Evolutionary conservation across 2,797 vertebrate genomes (phyloP).

Genomic region (Tenualosa thibaudeaui): DNA sequence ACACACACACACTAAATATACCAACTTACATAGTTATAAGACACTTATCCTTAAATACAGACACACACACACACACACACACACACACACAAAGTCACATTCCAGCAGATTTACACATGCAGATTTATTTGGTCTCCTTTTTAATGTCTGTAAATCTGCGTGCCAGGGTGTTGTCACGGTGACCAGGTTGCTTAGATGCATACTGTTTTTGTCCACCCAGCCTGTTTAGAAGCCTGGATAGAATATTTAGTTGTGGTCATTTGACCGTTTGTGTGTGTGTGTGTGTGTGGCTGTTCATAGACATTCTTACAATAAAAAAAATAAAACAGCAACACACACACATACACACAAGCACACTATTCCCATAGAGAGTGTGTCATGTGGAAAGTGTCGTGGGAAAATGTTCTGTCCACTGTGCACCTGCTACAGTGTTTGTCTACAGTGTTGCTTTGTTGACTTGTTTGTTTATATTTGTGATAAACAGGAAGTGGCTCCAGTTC

Average conservation of each 20-base stretch:
- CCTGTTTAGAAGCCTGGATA: neutral
- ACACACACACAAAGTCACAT: conserved; percentile 14
- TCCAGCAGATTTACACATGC: neutral
- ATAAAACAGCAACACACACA: neutral
- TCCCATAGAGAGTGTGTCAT: conserved; percentile 9
- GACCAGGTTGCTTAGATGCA: conserved; percentile 21
- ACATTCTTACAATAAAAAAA: neutral
- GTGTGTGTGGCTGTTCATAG: conserved; percentile 1
- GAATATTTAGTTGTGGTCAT: neutral
- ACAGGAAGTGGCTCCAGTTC: conserved; percentile 7
- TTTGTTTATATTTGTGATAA: neutral
- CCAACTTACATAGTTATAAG: neutral
- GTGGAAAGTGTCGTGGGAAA: conserved; percentile 8
- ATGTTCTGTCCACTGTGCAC: neutral
- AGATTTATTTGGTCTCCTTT: neutral
- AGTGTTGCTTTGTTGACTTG: neutral
- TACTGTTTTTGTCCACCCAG: neutral
- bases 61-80: conserved; percentile 21
- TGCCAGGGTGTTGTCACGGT: conserved; percentile 18
- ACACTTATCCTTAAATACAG: neutral
- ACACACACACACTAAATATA: neutral
- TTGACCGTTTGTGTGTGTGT: neutral
- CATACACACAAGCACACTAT: neutral
- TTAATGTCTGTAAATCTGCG: conserved; percentile 28
- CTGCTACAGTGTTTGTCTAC: neutral